Base-by-base conservation (phyloP, 2,888 invertebrate species). In the Elegia similella region DNA sequence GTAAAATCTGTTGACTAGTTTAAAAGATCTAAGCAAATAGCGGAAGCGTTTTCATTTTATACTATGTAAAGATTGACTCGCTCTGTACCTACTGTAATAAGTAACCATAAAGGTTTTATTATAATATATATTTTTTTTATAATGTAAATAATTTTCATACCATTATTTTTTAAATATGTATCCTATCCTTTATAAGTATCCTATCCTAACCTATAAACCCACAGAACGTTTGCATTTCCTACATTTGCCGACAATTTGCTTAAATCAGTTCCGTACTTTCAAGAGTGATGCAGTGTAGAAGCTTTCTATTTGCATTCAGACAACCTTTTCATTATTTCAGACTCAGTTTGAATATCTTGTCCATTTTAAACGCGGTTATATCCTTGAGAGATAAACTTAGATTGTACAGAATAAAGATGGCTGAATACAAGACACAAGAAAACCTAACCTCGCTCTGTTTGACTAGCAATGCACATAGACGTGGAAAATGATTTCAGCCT, bases 401-500 rank as follows among this genome's bases (percentile, higher is more conserved):
- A 46, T 17, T 46, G 17, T 46, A 16, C 8, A 46, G 16, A 46
- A 16, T 46, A 7, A 8, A 10, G 12, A 46, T 17, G 50, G 23
- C 23, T 23, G 23, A 52, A 34, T 52, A 54, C 52, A 52, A 57
- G 38, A 57, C 58, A 53, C 44, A 57, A 58, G 58, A 55, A 57
- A 62, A 56, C 58, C 52, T 10, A 34, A 23, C 23, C 23, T 23
- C 58, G 47, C 57, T 55, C 62, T 54, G 58, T 59, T 54, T 56
- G 56, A 47, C 61, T 62, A 59, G 56, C 61, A 65, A 58, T 59
- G 57, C 57, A 62, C 62, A 66, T 62, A 62, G 55, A 63, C 62
- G 64, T 60, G 46, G 58, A 61, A 64, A 70, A 67, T 66, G 58
- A 64, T 62, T 70, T 65, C 52, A 66, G 62, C 56, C 53, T 53